These are phyloP conservation scores for Bambusicola thoracicus DNA, from an alignment of 2,113 vertebrate species.

Conservation along the genomic window DNA sequence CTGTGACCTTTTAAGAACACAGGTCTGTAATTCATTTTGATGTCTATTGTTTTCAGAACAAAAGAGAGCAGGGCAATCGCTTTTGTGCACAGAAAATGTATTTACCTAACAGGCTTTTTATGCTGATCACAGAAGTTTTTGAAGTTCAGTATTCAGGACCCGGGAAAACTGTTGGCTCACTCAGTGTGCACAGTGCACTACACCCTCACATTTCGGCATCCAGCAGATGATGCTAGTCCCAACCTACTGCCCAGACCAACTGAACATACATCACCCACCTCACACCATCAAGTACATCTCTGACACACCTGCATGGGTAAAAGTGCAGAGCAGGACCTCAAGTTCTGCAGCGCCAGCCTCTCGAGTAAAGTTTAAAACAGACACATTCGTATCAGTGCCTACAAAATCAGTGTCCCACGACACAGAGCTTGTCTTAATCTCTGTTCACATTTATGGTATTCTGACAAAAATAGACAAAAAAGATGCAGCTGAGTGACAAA, in stretches of 20 bases:
- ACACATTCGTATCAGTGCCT: neutral
- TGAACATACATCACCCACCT: neutral
- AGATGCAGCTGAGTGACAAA: neutral
- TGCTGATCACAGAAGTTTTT: neutral
- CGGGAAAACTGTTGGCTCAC: neutral
- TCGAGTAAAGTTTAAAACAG: neutral
- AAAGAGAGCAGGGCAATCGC: neutral
- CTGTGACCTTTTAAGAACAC: conserved; percentile 19
- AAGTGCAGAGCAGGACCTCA: neutral
- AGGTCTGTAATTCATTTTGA: conserved; percentile 14
- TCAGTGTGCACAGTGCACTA: neutral
- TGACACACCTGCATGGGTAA: neutral
- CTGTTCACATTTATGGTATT: neutral
- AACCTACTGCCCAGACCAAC: neutral
- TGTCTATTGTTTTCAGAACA: conserved; percentile 29
- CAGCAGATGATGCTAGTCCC: neutral
- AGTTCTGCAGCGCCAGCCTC: neutral
- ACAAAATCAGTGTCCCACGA: neutral
- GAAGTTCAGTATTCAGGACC: neutral
- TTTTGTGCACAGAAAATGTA: neutral
- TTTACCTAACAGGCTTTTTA: neutral
- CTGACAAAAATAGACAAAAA: neutral
- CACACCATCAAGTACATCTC: neutral
- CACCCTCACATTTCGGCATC: neutral
- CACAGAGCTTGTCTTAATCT: neutral